Evolutionary conservation across 92 coral and sea anemone genomes (phyloP), one percentile per base, ranked within the genome.

Genomic region (Epizoanthus scotinus): DNA sequence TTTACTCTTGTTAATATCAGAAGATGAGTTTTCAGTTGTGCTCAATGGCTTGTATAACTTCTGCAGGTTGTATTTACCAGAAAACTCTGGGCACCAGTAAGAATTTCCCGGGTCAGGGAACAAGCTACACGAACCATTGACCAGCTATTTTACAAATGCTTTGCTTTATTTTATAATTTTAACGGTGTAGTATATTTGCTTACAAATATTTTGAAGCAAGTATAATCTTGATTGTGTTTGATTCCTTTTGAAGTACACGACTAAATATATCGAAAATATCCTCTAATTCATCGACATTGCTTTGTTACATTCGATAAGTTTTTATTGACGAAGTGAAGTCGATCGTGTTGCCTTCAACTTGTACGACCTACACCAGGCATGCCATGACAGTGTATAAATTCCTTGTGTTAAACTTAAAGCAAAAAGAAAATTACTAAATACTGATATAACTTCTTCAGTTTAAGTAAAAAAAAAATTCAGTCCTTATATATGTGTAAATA

Each of bases 71-170:
- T 36, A 8, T 73, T 34, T 36, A 73, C 38, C 25, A 25, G 78
- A 26, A 53, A 73, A 29, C 40, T 56, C 34, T 34, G 25, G 38
- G 65, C 19, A 73, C 79, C 79, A 34, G 79, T 50, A 27, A 27
- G 79, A 55, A 56, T n/a, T 55, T 31, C 79, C 79, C 79, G 66
- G 79, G 79, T 54, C 79, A 73, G 79, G 58, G 61, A 73, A 73
- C 78, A 72, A 55, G 36, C 63, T 64, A 27, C 38, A 34, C 26
- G 7, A 34, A 4, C 36, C n/a, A n/a, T n/a, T 31, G 1, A 8
- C 26, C 12, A 71, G 52, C 25, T 71, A 49, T 53, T 47, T n/a
- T 71, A 27, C 18, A 36, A 52, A 73, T 26, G 2, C 12, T 47
- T 73, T 34, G 66, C 6, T 73, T 31, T 18, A 25, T 19, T 1